Conservation (phyloP, 2,113 vertebrate genomes). For the Cepphus grylle region DNA sequence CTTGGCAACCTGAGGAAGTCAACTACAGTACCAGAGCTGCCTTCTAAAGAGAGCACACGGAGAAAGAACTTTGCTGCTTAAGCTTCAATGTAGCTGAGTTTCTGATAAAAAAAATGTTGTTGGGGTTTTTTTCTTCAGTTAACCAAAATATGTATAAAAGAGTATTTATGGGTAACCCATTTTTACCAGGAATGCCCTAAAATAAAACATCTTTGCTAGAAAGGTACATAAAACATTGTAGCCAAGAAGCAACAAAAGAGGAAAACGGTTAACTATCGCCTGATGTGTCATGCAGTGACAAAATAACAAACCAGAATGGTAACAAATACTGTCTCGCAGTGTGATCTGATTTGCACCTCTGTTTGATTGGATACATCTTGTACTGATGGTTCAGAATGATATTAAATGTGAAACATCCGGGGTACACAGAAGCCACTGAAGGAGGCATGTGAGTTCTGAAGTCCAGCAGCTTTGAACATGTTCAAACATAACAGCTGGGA, state of each 20-base stretch:
- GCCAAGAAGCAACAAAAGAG: background rate
- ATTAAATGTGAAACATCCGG: background rate
- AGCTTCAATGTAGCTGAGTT: background rate
- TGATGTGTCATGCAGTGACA: background rate
- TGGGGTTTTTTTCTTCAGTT: background rate
- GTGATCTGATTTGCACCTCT: background rate
- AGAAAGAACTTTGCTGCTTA: background rate
- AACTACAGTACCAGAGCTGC: background rate
- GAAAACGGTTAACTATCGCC: background rate
- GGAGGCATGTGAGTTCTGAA: background rate
- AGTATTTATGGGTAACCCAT: background rate
- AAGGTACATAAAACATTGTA: background rate
- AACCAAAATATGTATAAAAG: background rate
- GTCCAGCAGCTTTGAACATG: background rate
- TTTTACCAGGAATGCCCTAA: conserved; percentile 36
- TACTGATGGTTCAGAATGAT: background rate
- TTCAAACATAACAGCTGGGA: no score
- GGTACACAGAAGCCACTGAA: background rate
- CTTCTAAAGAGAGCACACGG: background rate
- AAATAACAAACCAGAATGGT: background rate
- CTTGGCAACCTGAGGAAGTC: background rate
- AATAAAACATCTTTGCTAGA: background rate
- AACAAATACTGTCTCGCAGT: background rate
- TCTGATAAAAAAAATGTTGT: background rate
- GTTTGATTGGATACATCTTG: background rate